Base-by-base conservation (phyloP, 2,888 invertebrate species). In the Agrochola lychnidis region DNA sequence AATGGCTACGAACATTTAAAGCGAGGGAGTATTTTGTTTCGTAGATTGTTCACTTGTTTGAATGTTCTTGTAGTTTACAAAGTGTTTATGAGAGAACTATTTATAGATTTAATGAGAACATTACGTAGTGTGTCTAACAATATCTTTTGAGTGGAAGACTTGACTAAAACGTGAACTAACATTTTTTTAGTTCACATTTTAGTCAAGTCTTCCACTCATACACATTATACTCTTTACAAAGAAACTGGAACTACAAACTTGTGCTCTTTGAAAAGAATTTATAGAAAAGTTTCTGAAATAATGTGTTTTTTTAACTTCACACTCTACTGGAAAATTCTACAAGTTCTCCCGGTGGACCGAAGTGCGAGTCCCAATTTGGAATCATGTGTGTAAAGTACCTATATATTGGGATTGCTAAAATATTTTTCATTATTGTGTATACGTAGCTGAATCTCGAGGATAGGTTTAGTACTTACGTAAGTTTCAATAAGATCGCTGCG, bases 401-500 rank as follows among this genome's bases (percentile, higher is more conserved):
- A 30, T 25, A 9, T 57, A 51, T 57, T 22, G 16, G 19, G 30
- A 51, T 30, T 22, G 22, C 22, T 36, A 36, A 67, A 48, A 67
- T 67, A 53, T 68, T 48, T 68, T 25, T 48, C 30, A 4, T 14
- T 16, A 42, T 22, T 42, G 22, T 67, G 22, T n/a, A n/a, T n/a
- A 30, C n/a, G 19, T 36, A 7, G 59, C 30, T 66, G 22, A 45
- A 70, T 42, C 9, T 72, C 0, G 7, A 61, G 16, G 16, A 36
- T 19, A 10, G 0, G 14, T 40, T 62, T 40, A 30, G 45, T 84
- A 97, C 98, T 98, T 96, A 99, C 99, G 95, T 99, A 99, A 94
- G 99, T 99, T 96, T 99, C 99, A 91, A 99, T 99, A 92, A 98
- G 98, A 96, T 99, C 99, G 92, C 98, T 98, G 91, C 99, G 98